Conservation (phyloP, 1,140 invertebrate species). For the Caenorhabditis brenneri region DNA sequence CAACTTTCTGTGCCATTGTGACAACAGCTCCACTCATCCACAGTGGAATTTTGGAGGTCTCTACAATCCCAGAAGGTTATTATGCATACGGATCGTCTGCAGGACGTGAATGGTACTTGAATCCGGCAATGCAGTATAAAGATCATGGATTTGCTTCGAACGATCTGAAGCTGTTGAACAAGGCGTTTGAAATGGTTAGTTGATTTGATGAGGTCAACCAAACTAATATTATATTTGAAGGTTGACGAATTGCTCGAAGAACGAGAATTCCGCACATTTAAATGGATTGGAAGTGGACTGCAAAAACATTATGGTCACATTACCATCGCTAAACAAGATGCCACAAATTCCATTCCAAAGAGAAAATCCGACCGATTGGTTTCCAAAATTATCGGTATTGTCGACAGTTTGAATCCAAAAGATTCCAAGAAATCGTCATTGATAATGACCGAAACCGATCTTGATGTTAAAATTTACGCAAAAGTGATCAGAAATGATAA, state of each 20-base stretch:
- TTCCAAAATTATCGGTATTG: constrained; percentile 47
- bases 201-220: not conserved
- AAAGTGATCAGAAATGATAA: not conserved
- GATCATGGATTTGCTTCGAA: constrained; percentile 53
- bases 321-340: constrained; percentile 58
- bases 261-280: constrained; percentile 55
- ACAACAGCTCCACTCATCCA: constrained; percentile 69
- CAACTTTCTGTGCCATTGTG: constrained; percentile 70
- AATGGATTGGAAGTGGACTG: constrained; percentile 59
- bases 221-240: not conserved
- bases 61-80: constrained; percentile 67
- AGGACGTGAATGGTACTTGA: constrained; percentile 58
- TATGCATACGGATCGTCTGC: constrained; percentile 59
- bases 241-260: constrained; percentile 58
- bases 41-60: constrained; percentile 65
- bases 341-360: constrained; percentile 51
- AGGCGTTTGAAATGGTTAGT: constrained; percentile 52
- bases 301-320: constrained; percentile 61
- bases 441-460: constrained; percentile 52
- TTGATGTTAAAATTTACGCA: constrained; percentile 57
- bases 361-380: constrained; percentile 25
- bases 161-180: constrained; percentile 49
- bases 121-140: constrained; percentile 58
- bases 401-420: constrained; percentile 57
- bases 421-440: constrained; percentile 50